Base-by-base conservation (phyloP, 1,140 invertebrate species). In the Ceratosolen fusciceps region DNA sequence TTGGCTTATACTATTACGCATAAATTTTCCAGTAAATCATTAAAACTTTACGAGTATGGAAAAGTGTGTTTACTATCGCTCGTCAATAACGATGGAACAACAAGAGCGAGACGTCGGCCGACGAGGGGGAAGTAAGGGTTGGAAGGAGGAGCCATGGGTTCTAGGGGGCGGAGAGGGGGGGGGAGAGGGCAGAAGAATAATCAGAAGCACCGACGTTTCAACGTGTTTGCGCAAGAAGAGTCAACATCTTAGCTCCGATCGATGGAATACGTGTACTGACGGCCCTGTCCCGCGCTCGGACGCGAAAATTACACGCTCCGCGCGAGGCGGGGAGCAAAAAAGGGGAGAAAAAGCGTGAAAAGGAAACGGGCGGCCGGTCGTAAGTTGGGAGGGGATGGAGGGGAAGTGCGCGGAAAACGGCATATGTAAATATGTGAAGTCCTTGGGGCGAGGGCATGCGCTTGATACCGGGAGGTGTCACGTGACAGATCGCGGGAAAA, bases 341-440 rank as follows among this genome's bases (percentile, higher is more conserved):
- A 43, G 39, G 8, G 39, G 8, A 19, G 47, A 49, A 56, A 52
- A 60, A 43, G 12, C 24, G 3, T 49, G 49, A 24, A 12, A 19
- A 49, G 26, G n/a, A 79, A 26, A 47, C 14, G 54, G n/a, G n/a
- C n/a, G n/a, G n/a, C n/a, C 26, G 24, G 58, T 34, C 24, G 43
- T 49, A 58, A 39, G 31, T 34, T 26, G 29, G 12, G 19, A 47
- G 19, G 19, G 47, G 19, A 43, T 52, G 26, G 43, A n/a, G 43
- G 47, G 19, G 56, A 62, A 21, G 43, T 26, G 43, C 37, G 29
- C n/a, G 1, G n/a, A n/a, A n/a, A n/a, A n/a, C n/a, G n/a, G n/a
- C 26, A 52, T 74, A 21, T 74, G 74, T 79, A 79, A 79, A 79
- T 79, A 79, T 78, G 76, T 65, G 70, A 81, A 81, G 74, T 81